Base-by-base conservation (phyloP, 1,140 invertebrate genomes). In the Drosophila eugracilis region DNA sequence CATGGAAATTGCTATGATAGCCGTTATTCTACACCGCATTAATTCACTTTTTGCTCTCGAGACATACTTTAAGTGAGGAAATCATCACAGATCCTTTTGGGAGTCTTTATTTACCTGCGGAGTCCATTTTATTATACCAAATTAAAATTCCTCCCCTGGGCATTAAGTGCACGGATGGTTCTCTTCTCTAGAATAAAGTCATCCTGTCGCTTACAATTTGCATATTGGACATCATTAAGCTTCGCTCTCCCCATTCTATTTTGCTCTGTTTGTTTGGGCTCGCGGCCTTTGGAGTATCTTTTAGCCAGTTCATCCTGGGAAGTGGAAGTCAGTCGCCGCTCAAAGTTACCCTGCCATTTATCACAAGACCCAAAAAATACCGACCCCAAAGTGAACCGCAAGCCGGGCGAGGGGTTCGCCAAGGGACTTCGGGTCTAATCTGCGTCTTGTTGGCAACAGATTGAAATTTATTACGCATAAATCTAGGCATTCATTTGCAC, bases 391-490 rank as follows among this genome's bases (percentile, higher is more conserved):
- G 41, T 21, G 21, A 69, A 57, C 59, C 54, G n/a, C 47, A 41
- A 55, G 7, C 14, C 14, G 42, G 19, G 12, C 10, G 7, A 22
- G 26, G 24, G 26, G 1, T 12, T 14, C 15, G 48, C 44, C 44
- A 57, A 47, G 15, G 55, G 48, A 34, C 36, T 22, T 50, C 57
- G 54, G 42, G 55, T 70, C 77, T 85, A 85, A 85, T 85, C 80
- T 77, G 63, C 74, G 81, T 78, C 83, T 88, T 88, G 81, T 88
- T 83, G 83, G 83, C 75, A 89, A 90, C 81, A 90, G 86, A 90
- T 90, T 90, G 86, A 90, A 90, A 90, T 89, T 89, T 89, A 89
- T 89, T 89, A 89, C 77, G 77, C 85, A 89, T 90, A 90, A 90
- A 90, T 90, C 86, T 83, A 74, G 75, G 70, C 86, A 83, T 90